Base-by-base conservation (phyloP, 2,888 invertebrate species). In the Brachyptera putata region DNA sequence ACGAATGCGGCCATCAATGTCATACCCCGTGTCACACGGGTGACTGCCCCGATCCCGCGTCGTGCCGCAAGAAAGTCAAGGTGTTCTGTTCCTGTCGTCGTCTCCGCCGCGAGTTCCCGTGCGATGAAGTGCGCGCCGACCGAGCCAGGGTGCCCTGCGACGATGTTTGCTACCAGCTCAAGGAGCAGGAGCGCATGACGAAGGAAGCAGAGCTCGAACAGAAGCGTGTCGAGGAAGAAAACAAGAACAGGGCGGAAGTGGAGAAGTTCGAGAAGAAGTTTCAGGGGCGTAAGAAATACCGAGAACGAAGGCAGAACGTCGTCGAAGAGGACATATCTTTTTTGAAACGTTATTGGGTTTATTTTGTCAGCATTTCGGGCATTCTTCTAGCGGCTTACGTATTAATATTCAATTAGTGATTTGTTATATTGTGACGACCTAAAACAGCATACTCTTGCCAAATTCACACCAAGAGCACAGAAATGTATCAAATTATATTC, bases 1-100 rank as follows among this genome's bases (percentile, higher is more conserved):
- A 89, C 71, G 73, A 82, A 5, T 96, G 95, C 75, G 90, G 91
- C 0, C 95, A 96, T 75, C 84, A 89, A 5, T 93, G 92, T 71
- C 76, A 80, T 34, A 77, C 83, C 5, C 77, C 79, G 41, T 93
- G 93, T 67, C 93, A 93, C 70, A 76, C 84, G 0, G 90, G 89
- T 0, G 68, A 73, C 0, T 94, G 93, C 70, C 80, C 81, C 1
- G 79, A 80, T 64, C 75, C 80, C 3, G 84, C 86, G 63, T 72
- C 76, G 0, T 95, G 95, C 71, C 83, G 81, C 59, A 89, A 89
- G 70, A 92, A 90, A 72, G 82, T 92, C 0, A 89, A 88, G 72
- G 74, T 91, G 0, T 78, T 81, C 60, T 95, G 95, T 68, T 75
- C 79, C 30, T 95, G 95, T 72, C 87, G 87, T 66, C 82, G 87